Conservation (phyloP, 2,797 vertebrate genomes). For the Platyrinchus mystaceus region DNA sequence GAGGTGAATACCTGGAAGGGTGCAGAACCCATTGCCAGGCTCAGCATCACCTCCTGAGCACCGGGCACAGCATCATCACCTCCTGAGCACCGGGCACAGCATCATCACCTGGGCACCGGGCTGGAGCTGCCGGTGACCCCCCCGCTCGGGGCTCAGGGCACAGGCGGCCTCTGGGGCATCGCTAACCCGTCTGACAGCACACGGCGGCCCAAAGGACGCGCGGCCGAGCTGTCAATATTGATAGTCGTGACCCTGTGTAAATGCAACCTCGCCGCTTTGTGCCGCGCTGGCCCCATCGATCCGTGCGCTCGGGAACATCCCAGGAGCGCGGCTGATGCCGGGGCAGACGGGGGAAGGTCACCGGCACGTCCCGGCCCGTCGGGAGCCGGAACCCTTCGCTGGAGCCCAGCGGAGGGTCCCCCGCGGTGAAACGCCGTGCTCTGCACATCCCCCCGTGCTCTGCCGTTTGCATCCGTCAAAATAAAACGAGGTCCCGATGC, state of each 20-base stretch:
- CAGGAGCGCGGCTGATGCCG: accelerated
- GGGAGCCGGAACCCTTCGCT: not conserved
- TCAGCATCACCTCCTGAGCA: not conserved
- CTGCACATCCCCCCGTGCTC: not conserved
- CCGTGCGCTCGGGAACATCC: not conserved
- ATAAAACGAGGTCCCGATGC: not conserved
- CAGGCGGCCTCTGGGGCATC: not conserved
- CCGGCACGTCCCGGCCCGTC: not conserved
- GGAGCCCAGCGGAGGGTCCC: not conserved
- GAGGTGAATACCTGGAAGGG: accelerated
- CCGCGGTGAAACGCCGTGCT: not conserved
- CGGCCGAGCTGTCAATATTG: not conserved
- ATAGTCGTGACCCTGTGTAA: not conserved
- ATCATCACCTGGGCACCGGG: accelerated
- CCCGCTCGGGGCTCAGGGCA: not conserved
- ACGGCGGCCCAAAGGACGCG: not conserved
- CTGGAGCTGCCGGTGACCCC: accelerated
- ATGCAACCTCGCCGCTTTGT: not conserved
- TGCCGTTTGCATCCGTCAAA: not conserved
- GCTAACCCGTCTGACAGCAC: not conserved
- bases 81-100: not conserved
- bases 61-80: not conserved
- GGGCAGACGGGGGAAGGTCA: conserved; percentile 29
- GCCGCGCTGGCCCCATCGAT: conserved; percentile 25
- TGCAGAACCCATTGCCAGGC: not conserved